Evolutionary conservation across 2,113 vertebrate species (phyloP).

Genomic region (Gnathonemus longibarbis): DNA sequence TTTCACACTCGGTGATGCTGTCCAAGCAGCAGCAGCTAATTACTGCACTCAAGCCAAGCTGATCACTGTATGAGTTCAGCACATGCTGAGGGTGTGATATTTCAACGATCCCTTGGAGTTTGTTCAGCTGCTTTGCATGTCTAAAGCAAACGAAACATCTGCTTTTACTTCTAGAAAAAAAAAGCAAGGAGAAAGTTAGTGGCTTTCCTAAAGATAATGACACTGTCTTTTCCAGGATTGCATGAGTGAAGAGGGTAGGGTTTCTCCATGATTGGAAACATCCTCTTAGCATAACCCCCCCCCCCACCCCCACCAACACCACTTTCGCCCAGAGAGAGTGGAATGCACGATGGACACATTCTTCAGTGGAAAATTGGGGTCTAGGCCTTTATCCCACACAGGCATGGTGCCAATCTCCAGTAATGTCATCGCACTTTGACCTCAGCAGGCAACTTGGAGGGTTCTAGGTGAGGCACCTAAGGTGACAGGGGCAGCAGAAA

Average conservation of each 20-base stretch:
- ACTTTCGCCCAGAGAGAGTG: not conserved
- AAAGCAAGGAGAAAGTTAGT: conserved; percentile 34
- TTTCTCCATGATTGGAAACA: conserved; percentile 39
- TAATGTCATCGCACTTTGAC: not conserved
- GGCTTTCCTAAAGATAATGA: conserved; percentile 56
- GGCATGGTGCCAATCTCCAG: not conserved
- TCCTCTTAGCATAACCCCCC: conserved; percentile 17
- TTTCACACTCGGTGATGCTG: not conserved
- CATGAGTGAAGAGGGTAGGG: conserved; percentile 47
- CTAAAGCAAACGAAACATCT: conserved; percentile 60
- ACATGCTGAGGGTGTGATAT: conserved; percentile 22
- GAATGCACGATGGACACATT: not conserved
- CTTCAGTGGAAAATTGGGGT: not conserved
- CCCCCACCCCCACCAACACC: conserved; percentile 13
- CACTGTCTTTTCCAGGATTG: conserved; percentile 56
- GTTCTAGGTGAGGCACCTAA: not conserved
- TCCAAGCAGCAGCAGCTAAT: not conserved
- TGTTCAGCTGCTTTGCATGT: conserved; percentile 68
- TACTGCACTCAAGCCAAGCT: not conserved
- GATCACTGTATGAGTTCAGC: not conserved
- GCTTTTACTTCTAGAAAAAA: conserved; percentile 47
- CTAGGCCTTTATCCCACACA: not conserved
- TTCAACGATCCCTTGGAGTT: conserved; percentile 55
- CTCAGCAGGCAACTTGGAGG: not conserved
- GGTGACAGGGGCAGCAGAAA: not conserved